Percentiles rank a stretch among this genome's conserved stretches.
These are phyloP conservation scores for Pentamera pediparva DNA, from an alignment of 53 echinoderm and acorn worm species.

Conservation along the genomic window DNA sequence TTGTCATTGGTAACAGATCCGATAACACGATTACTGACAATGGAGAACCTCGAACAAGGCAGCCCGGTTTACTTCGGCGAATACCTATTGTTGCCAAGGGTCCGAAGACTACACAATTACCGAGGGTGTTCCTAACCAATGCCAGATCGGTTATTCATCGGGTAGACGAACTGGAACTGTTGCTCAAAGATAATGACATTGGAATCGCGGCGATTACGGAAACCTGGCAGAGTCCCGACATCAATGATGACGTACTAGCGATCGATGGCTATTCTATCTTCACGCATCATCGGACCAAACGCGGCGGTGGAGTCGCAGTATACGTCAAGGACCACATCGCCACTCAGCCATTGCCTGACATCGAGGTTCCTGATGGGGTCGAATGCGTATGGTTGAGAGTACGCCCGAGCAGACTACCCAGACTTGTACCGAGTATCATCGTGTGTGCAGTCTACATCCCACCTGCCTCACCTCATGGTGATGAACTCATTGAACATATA, in stretches of 20 bases:
- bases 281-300: not conserved
- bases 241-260: not conserved
- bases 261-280: constrained; percentile 1
- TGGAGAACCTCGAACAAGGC: too few species aligned
- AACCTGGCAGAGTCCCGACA: not conserved
- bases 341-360: not conserved
- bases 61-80: too few species aligned
- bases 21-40: too few species aligned
- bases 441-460: not conserved
- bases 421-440: not conserved
- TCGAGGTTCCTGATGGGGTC: constrained; percentile 8
- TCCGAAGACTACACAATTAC: too few species aligned
- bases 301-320: constrained; percentile 18
- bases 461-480: not conserved
- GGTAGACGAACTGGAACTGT: too few species aligned
- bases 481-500: too few species aligned
- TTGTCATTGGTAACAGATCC: too few species aligned
- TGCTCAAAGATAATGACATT: constrained; percentile 15
- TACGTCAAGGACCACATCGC: not conserved
- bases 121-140: too few species aligned
- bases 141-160: too few species aligned
- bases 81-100: too few species aligned
- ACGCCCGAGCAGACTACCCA: not conserved
- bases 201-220: constrained; percentile 22
- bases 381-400: constrained; percentile 6